A percentile compares a stretch with the other conserved stretches of the same genome.
These are phyloP conservation scores for Caenorhabditis tropicalis DNA, from an alignment of 1,140 invertebrate genomes.

Conservation along the genomic window DNA sequence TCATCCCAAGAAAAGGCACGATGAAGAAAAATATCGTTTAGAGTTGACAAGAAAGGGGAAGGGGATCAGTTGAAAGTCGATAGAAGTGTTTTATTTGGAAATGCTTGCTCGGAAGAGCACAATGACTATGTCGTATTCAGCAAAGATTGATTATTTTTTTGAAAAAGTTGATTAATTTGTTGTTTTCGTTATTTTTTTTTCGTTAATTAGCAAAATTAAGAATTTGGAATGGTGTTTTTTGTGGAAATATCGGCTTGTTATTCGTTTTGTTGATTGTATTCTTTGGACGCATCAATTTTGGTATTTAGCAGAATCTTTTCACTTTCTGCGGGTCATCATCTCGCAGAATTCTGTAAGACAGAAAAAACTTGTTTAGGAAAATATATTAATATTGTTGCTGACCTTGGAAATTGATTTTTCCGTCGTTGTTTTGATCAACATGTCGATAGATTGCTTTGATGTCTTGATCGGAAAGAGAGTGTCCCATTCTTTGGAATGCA, in stretches of 20 bases:
- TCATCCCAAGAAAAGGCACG: background rate
- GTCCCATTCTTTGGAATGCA: conserved; percentile 71
- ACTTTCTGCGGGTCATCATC: conserved; percentile 68
- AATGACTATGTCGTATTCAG: conserved; percentile 42
- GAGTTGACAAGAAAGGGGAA: background rate
- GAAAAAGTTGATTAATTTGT: background rate
- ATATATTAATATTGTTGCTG: background rate
- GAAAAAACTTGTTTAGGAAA: conserved; percentile 44
- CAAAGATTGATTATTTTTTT: background rate
- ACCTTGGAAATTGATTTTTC: conserved; percentile 72
- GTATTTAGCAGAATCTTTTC: background rate
- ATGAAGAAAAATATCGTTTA: background rate
- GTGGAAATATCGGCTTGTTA: background rate
- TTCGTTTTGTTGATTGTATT: background rate
- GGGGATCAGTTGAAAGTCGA: background rate
- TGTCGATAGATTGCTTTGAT: conserved; percentile 72
- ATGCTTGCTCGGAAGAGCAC: background rate
- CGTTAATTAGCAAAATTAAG: background rate
- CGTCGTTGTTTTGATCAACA: conserved; percentile 70
- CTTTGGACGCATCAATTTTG: background rate
- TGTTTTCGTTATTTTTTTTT: no score
- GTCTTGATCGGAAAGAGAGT: conserved; percentile 67
- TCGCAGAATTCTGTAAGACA: conserved; percentile 65
- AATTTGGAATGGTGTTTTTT: background rate
- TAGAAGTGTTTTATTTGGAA: background rate